Evolutionary conservation across 2,888 invertebrate genomes (phyloP), one percentile per base, ranked within the genome.

Genomic region (Lepetodrilus schrolli): DNA sequence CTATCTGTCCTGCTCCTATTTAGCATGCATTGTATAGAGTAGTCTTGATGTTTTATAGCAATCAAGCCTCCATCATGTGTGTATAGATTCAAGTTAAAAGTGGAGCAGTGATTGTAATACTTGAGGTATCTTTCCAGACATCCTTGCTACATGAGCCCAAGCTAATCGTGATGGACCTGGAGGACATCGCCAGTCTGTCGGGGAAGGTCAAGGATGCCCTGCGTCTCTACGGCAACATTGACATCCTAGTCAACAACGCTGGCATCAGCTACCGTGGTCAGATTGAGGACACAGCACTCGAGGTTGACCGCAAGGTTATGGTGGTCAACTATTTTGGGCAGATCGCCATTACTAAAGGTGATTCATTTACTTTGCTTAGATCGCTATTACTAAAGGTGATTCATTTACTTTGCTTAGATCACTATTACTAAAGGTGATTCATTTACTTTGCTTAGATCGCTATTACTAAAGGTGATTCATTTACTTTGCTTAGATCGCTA

Each of bases 281-380:
- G 81, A 93, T 95, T 68, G 83, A 94, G 21, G 92, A 94, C 58
- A 96, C 98, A 0, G 92, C 93, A 49, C 90, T 96, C 47, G 94
- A 95, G 88, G 96, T 98, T 8, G 95, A 96, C 90, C 92, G 94
- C 76, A 94, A 94, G 91, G 93, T 98, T 50, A 98, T 99, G 98
- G 91, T 93, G 43, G 94, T 97, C 5, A 99, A 99, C 92, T 99
- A 96, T 91, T 96, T 99, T 92, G 98, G 98, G 17, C 93, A 96
- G 80, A 94, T 98, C 72, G 95, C 95, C 38, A 91, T 99, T 30
- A 96, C 97, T 0, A 97, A 96, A 94, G 95, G 97, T 96, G 92
- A n/a, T 20, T 17, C 43, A 4, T 17, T 10, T 0, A 37, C 38
- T 4, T 43, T 43, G 4, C 10, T 10, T 43, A 7, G 43, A 4